A percentile compares a stretch with the other conserved stretches of the same genome.
Evolutionary conservation across 2,113 vertebrate species (phyloP).

Genomic region (Rhagologus leucostigma): DNA sequence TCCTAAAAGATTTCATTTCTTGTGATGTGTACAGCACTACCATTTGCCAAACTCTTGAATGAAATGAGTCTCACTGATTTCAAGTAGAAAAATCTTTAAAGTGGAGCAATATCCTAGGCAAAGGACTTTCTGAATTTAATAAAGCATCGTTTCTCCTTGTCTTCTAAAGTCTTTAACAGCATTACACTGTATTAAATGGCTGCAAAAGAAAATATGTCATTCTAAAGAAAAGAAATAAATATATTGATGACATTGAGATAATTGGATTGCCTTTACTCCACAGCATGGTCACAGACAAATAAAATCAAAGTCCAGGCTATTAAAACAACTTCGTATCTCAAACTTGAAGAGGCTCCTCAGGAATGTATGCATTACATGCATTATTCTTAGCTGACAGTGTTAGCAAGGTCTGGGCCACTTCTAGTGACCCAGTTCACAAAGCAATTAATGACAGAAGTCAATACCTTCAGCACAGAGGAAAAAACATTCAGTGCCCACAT

Average conservation of each 20-base stretch:
- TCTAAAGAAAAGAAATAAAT: not conserved
- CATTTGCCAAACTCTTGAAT: not conserved
- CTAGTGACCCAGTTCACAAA: not conserved
- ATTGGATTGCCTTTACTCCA: not conserved
- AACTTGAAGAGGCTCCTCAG: not conserved
- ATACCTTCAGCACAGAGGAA: not conserved
- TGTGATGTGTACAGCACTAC: not conserved
- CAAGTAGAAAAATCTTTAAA: not conserved
- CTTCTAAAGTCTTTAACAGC: not conserved
- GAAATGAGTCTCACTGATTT: not conserved
- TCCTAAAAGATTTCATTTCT: not conserved
- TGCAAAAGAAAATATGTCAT: not conserved
- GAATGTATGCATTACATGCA: not conserved
- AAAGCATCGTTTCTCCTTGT: not conserved
- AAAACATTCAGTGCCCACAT: not conserved
- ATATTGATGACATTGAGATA: not conserved
- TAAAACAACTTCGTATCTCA: not conserved
- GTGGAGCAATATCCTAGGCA: not conserved
- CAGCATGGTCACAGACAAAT: not conserved
- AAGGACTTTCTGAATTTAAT: not conserved
- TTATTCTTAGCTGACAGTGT: not conserved
- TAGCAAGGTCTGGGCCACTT: not conserved
- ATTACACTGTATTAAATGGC: not conserved
- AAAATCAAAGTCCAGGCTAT: not conserved
- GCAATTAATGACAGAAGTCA: not conserved